phyloP scores from a whole-genome alignment of 2,113 vertebrate species.

The Anas platyrhynchos region DNA sequence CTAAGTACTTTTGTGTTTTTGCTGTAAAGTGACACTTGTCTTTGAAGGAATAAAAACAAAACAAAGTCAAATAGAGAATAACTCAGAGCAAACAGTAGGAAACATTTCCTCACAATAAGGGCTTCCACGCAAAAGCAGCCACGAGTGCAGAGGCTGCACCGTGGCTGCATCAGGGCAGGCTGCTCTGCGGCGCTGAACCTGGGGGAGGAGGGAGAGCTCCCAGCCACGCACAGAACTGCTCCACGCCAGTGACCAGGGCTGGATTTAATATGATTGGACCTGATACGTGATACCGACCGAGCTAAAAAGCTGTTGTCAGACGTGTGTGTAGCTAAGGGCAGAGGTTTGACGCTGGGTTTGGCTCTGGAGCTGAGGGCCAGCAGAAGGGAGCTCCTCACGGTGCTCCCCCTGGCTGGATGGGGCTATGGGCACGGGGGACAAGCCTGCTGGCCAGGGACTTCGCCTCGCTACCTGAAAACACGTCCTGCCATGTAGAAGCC shows the following conservation, averaged over 20 bases:
- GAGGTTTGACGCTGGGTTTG: background rate
- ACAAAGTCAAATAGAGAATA: conserved; percentile 36
- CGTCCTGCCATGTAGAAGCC: background rate
- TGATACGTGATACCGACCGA: background rate
- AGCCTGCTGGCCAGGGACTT: background rate
- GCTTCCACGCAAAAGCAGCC: background rate
- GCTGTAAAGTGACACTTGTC: conserved; percentile 34
- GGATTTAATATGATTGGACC: background rate
- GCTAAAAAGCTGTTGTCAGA: background rate
- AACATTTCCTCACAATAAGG: conserved; percentile 24
- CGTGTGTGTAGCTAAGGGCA: background rate
- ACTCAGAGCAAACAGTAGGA: conserved; percentile 3
- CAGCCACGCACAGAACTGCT: background rate
- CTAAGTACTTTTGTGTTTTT: conserved; percentile 15
- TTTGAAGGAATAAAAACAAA: conserved; percentile 40
- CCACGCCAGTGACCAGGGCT: background rate
- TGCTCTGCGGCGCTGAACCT: background rate
- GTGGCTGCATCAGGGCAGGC: background rate
- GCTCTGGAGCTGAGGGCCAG: background rate
- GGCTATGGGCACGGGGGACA: background rate
- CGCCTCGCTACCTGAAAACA: fast-evolving
- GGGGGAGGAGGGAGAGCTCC: background rate
- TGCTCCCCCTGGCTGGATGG: background rate
- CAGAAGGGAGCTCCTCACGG: background rate
- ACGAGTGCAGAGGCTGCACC: background rate